Evolutionary conservation across 2,113 vertebrate genomes (phyloP).

Genomic region (Ibidorhyncha struthersii): DNA sequence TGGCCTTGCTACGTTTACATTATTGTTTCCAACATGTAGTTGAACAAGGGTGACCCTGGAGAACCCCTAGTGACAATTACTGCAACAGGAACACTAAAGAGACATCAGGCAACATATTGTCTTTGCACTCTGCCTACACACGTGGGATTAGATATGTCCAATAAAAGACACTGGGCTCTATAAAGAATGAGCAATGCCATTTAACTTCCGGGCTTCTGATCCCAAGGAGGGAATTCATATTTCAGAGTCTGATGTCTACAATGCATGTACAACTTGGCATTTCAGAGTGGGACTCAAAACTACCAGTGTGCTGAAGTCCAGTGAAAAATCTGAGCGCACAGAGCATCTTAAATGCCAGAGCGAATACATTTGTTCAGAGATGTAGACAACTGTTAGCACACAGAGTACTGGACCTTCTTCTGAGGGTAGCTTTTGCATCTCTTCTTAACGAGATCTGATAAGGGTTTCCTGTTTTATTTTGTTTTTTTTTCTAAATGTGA

Average conservation of each 20-base stretch:
- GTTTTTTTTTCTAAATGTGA: background rate
- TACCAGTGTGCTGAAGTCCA: background rate
- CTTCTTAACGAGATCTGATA: background rate
- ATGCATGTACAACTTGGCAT: background rate
- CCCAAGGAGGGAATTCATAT: constrained; percentile 3
- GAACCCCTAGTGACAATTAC: background rate
- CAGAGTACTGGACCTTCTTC: background rate
- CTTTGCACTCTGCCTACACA: background rate
- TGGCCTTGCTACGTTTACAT: background rate
- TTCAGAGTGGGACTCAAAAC: background rate
- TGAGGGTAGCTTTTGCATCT: background rate
- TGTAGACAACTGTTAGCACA: background rate
- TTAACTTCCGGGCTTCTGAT: constrained; percentile 1
- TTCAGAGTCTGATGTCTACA: background rate
- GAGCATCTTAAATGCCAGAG: background rate
- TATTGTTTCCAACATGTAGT: background rate
- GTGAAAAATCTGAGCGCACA: background rate
- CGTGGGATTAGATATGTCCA: background rate
- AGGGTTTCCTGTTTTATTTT: background rate
- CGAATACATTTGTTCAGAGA: background rate
- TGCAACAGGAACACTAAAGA: background rate
- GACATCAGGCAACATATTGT: background rate
- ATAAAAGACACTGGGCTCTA: background rate
- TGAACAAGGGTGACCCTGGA: background rate
- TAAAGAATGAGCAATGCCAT: background rate